Base-by-base conservation (phyloP, 2,888 invertebrate species). In the Acronicta aceris region DNA sequence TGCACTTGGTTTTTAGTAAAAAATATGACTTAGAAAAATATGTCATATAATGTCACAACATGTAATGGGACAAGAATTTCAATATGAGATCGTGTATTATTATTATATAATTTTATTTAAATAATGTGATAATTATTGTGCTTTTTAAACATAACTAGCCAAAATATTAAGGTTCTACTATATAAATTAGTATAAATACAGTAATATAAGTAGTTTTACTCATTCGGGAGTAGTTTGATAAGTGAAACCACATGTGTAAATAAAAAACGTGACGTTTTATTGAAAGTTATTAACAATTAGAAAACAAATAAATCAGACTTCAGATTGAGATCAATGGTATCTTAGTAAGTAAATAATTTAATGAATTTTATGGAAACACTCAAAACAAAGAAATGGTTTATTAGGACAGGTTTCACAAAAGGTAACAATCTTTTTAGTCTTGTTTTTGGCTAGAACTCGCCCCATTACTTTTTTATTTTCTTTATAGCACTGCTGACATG, bases 371-470 rank as follows among this genome's bases (percentile, higher is more conserved):
- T 55, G 27, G 30, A 70, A 70, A 55, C 70, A 65, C 13, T 53
- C 33, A 27, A 46, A 45, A 62, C 66, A 67, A 9, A 59, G 36
- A 48, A 16, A 59, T 25, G 73, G 70, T 50, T 74, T 64, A 17
- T 66, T 52, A 42, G 66, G 71, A 54, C 66, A 74, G 33, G 48
- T 48, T 59, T 64, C 65, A 53, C 71, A 74, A 58, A 63, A 74
- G 40, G 74, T 74, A 17, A 48, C 41, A 40, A 67, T 60, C 59
- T 69, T 73, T 55, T 57, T 60, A 4, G 64, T 59, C 43, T 60
- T 65, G 30, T 69, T 72, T 61, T 64, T 65, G 9, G 68, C 61
- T 21, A 57, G n/a, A 16, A 15, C 6, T 53, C 65, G 50, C n/a
- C 64, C 65, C 54, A 57, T 63, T 51, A 36, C 45, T 25, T 47